Conservation (phyloP, 2,113 vertebrate genomes). For the Actenoides hombroni region DNA sequence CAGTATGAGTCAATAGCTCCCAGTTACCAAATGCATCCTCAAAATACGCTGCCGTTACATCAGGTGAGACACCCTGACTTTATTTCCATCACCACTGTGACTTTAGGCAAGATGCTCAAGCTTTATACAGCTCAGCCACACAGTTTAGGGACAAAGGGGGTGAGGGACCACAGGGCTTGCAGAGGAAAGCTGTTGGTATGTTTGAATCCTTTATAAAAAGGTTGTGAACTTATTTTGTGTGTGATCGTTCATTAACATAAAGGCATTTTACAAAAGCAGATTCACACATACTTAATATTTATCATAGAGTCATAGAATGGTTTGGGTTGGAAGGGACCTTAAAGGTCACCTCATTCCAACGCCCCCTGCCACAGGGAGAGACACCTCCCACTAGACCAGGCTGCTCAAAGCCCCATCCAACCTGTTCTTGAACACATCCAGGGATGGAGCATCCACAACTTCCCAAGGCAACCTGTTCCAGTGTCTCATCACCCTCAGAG, state of each 20-base stretch:
- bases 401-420: too few relatives aligned
- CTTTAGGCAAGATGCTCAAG: background rate
- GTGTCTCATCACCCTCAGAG: too few relatives aligned
- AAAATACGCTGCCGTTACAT: fast-evolving
- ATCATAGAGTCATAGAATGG: too few relatives aligned
- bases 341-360: too few relatives aligned
- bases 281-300: background rate
- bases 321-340: too few relatives aligned
- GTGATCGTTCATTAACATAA: fast-evolving
- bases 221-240: background rate
- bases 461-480: too few relatives aligned
- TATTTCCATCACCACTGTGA: background rate
- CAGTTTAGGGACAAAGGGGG: background rate
- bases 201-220: background rate
- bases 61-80: background rate
- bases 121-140: background rate
- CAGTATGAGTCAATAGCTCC: background rate
- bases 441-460: too few relatives aligned
- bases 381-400: too few relatives aligned
- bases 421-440: too few relatives aligned
- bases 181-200: background rate
- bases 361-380: too few relatives aligned
- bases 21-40: background rate
- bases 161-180: background rate
- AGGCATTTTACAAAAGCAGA: background rate